Evolutionary conservation across 2,797 vertebrate species (phyloP).

Genomic region (Pipistrellus pipistrellus): DNA sequence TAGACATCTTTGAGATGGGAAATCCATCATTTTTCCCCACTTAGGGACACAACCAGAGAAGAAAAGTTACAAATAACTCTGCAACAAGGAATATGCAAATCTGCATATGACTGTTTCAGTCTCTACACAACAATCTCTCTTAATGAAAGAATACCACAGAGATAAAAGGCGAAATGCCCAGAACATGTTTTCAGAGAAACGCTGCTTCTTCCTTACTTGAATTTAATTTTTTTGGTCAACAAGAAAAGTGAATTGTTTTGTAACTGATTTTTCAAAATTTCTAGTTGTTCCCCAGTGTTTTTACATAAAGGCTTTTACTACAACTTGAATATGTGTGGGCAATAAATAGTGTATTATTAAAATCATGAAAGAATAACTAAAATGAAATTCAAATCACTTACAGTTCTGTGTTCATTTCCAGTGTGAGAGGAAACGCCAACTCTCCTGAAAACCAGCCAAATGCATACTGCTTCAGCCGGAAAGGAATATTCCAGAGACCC

Average conservation of each 20-base stretch:
- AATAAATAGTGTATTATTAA: neutral
- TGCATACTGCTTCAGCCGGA: neutral
- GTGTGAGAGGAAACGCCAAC: neutral
- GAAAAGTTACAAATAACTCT: neutral
- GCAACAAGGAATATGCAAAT: neutral
- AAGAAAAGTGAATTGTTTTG: neutral
- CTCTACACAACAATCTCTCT: neutral
- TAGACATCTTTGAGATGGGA: neutral
- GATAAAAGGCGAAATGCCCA: neutral
- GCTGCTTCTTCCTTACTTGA: neutral
- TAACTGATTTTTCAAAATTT: neutral
- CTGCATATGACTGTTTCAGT: neutral
- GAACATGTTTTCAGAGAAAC: neutral
- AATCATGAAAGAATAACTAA: neutral
- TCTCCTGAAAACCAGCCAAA: neutral
- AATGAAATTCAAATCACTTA: conserved; percentile 47
- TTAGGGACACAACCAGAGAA: neutral
- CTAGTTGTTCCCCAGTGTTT: neutral
- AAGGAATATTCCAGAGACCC: neutral
- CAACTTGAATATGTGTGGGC: neutral
- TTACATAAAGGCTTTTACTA: neutral
- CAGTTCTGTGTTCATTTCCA: neutral
- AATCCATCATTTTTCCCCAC: neutral
- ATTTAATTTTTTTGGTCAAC: conserved; percentile 45
- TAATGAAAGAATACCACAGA: neutral